phyloP scores from a whole-genome alignment of 2,888 invertebrate genomes.

The Gnatocerus cornutus region DNA sequence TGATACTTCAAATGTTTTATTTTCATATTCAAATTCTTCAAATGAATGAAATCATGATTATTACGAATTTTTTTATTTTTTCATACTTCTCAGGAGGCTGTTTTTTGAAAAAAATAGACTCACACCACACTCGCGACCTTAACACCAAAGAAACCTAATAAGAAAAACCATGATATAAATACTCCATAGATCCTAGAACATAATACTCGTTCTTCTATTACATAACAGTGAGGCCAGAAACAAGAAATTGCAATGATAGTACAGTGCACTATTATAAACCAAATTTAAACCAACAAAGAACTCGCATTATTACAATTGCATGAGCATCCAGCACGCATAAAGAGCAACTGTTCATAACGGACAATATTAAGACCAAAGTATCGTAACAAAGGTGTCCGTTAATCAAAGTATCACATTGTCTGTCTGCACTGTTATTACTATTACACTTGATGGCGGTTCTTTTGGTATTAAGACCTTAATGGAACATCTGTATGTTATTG shows the following conservation, averaged over 20 bases:
- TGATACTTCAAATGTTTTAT: no score
- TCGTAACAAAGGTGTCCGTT: slow-evolving; percentile 36
- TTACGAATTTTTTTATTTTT: no score
- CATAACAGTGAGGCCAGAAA: background rate
- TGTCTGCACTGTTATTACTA: slow-evolving; percentile 23
- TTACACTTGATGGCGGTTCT: slow-evolving; percentile 5
- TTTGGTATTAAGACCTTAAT: slow-evolving; percentile 12
- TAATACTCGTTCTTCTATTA: background rate
- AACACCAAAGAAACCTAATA: no score
- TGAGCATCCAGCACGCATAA: slow-evolving; percentile 7
- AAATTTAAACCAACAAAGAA: slow-evolving; percentile 8
- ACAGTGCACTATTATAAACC: background rate
- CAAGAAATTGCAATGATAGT: background rate
- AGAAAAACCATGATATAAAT: no score
- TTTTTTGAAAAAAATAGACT: no score
- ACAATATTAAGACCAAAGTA: slow-evolving; percentile 7
- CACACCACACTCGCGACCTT: no score
- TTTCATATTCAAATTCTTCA: no score
- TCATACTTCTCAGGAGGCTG: no score
- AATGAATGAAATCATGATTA: no score
- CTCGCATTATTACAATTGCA: slow-evolving; percentile 9
- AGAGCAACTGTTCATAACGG: slow-evolving; percentile 6
- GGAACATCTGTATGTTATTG: slow-evolving; percentile 27
- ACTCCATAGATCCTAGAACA: no score
- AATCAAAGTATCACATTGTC: slow-evolving; percentile 31